Base-by-base conservation (phyloP, 2,113 vertebrate genomes). In the Dipodomys ordii region DNA sequence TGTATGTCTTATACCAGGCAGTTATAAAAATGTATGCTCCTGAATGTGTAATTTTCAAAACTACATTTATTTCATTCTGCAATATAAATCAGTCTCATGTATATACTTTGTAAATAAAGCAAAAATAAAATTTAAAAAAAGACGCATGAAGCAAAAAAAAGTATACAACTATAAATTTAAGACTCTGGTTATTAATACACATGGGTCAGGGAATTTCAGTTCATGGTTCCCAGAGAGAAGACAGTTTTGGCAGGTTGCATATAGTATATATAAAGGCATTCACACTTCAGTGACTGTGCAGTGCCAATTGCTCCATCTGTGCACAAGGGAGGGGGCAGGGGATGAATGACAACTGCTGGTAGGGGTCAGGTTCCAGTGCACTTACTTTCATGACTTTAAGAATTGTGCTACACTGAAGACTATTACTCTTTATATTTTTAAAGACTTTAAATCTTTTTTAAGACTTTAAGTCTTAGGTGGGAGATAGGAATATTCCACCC, bases 201-300 rank as follows among this genome's bases (percentile, higher is more conserved):
- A 79, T 73, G 84, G 78, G 89, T 94, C 87, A 92, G 65, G 84
- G 97, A 94, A 78, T 90, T 90, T 95, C 83, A 49, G 57, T 91
- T 94, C 86, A 94, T 83, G 32, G 13, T 90, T 95, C 89, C 95
- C 89, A 91, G 32, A 91, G 77, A 92, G 81, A 84, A 96, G 93
- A 91, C 91, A 96, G 89, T 69, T 85, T 72, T 96, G 91, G 68
- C 60, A 92, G 68, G 27, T 65, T 96, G 23, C 78, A 87, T 87
- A 91, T 20, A 85, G n/a, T 89, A 83, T 73, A 69, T 64, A 87
- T 78, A 94, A 87, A 94, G 96, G 94, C 80, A 91, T n/a, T 44
- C 62, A 93, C 16, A 0, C 28, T 73, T 39, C 10, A 90, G 72
- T 91, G 6, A 65, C 46, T 78, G 84, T 35, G 27, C 64, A 90